Evolutionary conservation across 30 jellyfish, hydroid and myxozoan species (phyloP).

Genomic region (Turritopsis dohrnii): DNA sequence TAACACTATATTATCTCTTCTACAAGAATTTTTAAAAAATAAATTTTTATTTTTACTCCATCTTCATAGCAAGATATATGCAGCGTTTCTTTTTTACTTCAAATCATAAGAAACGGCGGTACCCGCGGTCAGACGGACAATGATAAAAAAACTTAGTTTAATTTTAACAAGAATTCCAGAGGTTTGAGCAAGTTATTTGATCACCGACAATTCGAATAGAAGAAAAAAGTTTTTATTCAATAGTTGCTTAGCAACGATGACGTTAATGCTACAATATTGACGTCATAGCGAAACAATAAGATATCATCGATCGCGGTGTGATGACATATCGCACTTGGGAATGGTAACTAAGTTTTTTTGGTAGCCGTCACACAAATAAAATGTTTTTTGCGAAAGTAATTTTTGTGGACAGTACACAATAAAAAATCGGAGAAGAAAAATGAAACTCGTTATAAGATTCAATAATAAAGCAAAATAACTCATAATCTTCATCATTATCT

Average conservation of each 20-base stretch:
- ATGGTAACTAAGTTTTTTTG: neutral
- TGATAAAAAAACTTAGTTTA: too few species aligned
- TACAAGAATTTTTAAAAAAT: neutral
- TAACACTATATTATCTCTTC: neutral
- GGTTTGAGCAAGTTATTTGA: neutral
- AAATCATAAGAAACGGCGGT: neutral
- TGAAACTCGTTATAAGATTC: too few species aligned
- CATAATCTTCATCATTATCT: too few species aligned
- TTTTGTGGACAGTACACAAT: neutral
- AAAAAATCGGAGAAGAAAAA: neutral
- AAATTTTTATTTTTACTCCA: neutral
- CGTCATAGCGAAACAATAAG: neutral
- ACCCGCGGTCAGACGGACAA: neutral
- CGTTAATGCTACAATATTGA: neutral
- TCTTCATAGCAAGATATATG: neutral
- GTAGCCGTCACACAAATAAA: neutral
- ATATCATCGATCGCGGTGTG: neutral
- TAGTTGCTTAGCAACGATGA: constrained; percentile 22
- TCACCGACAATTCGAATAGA: neutral
- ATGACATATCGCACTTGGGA: neutral
- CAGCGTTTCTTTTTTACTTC: neutral
- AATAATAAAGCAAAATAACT: too few species aligned
- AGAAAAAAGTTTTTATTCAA: constrained; percentile 5
- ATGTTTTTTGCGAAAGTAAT: neutral
- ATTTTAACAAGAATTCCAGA: neutral